Evolutionary conservation across 2,888 invertebrate species (phyloP), one percentile per base, ranked within the genome.

Genomic region (Drosophila austrosaltans): DNA sequence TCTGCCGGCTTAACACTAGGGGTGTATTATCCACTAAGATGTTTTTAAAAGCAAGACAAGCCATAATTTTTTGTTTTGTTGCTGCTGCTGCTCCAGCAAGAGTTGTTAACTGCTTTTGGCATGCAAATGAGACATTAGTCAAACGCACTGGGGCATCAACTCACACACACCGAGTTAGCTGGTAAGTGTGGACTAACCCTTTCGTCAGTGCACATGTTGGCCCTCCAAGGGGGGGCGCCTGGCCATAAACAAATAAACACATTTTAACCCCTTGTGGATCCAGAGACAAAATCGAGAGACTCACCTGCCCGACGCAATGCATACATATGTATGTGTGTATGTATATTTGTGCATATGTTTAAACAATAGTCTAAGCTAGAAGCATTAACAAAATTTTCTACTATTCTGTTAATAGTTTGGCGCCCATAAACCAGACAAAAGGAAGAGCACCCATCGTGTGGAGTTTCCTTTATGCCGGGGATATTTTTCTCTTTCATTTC

Each of bases 51-150:
- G 83, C 89, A 89, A 84, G 82, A 84, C 85, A 83, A 87, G 86
- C 72, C 86, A 89, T 89, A 72, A 83, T 83, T 81, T 85, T 76
- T 58, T 64, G 48, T 48, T 76, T 68, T 63, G 57, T 63, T 68
- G 67, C 30, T 30, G 30, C 30, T 30, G 30, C 25, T 63, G 66
- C 53, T 48, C 53, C 53, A 74, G 62, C 68, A 68, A 89, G 77
- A 85, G 78, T 85, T 85, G 89, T 85, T 89, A 85, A 85, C 85
- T 89, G 90, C 89, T 89, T 86, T 86, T 86, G 89, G 89, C 89
- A 85, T 85, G 85, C 85, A 85, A 85, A 85, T 85, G 85, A 89
- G 85, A 89, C 89, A 85, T 85, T 89, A 88, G 89, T 89, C 85
- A 88, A 87, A 82, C 83, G 89, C 86, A 82, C 75, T 78, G 81